Percentiles rank a stretch among this genome's conserved stretches.
Conservation (phyloP, 1,140 invertebrate species). For the Sitobion miscanthi region DNA sequence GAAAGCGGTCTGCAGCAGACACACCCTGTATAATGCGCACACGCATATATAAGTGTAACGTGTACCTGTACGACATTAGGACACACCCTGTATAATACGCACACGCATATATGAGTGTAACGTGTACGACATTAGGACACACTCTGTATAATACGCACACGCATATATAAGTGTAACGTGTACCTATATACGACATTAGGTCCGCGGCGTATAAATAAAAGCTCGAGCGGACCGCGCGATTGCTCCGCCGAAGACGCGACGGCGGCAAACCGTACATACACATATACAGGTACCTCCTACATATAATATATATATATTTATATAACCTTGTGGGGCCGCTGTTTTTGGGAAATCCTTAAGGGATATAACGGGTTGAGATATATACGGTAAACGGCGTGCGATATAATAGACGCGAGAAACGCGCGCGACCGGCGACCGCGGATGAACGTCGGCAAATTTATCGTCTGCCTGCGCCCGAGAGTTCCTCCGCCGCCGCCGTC, state of each 20-base stretch:
- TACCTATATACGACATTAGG: no score
- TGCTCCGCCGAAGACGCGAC: neutral
- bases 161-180: no score
- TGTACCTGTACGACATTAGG: no score
- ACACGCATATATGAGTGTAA: neutral
- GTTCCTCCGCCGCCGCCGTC: no score
- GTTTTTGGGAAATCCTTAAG: conserved; percentile 36
- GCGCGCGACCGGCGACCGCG: conserved; percentile 17
- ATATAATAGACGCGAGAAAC: conserved; percentile 16
- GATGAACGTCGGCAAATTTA: conserved; percentile 45
- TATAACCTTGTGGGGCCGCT: neutral
- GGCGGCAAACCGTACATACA: neutral
- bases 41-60: neutral
- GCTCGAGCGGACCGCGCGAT: neutral
- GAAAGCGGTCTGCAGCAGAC: no score
- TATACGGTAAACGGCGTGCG: neutral
- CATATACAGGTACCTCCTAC: neutral
- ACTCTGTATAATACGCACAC: neutral
- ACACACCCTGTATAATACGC: neutral
- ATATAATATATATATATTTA: neutral
- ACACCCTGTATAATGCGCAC: neutral
- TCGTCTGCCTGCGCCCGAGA: neutral
- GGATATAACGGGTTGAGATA: neutral
- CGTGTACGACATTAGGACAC: no score
- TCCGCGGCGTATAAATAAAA: neutral